Conservation (phyloP, 2,113 vertebrate genomes). For the Notarius quadriscutis region DNA sequence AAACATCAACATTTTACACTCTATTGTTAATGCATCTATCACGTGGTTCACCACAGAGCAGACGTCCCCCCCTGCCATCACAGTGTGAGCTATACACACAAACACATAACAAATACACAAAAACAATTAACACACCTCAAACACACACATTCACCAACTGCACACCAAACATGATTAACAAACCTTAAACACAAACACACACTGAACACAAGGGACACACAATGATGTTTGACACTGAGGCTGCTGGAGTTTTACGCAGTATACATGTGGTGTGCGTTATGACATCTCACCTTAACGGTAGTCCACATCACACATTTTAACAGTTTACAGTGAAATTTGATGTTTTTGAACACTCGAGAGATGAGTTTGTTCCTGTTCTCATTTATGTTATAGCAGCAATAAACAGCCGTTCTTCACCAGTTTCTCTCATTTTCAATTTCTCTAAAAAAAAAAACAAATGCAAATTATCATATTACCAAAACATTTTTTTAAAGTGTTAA, state of each 20-base stretch:
- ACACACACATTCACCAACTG: background rate
- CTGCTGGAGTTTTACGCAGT: background rate
- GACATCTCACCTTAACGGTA: background rate
- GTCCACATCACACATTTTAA: too few relatives aligned
- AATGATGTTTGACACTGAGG: background rate
- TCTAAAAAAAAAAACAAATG: background rate
- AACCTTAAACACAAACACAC: background rate
- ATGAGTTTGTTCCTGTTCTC: too few relatives aligned
- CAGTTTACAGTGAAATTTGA: too few relatives aligned
- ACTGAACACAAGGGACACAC: background rate
- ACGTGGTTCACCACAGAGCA: slow-evolving; percentile 26
- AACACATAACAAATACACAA: background rate
- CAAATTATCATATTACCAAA: too few relatives aligned
- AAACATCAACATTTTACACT: slow-evolving; percentile 34
- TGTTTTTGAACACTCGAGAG: too few relatives aligned
- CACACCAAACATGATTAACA: too few relatives aligned
- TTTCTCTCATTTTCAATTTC: background rate
- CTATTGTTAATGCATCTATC: slow-evolving; percentile 15
- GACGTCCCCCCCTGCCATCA: slow-evolving; percentile 44
- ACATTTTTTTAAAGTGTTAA: too few relatives aligned
- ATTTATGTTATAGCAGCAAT: too few relatives aligned
- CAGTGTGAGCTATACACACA: background rate
- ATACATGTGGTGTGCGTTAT: background rate
- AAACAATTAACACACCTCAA: background rate
- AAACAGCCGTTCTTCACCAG: too few relatives aligned